Evolutionary conservation across 2,113 vertebrate species (phyloP), one percentile per base, ranked within the genome.

Genomic region (Paramisgurnus dabryanus): DNA sequence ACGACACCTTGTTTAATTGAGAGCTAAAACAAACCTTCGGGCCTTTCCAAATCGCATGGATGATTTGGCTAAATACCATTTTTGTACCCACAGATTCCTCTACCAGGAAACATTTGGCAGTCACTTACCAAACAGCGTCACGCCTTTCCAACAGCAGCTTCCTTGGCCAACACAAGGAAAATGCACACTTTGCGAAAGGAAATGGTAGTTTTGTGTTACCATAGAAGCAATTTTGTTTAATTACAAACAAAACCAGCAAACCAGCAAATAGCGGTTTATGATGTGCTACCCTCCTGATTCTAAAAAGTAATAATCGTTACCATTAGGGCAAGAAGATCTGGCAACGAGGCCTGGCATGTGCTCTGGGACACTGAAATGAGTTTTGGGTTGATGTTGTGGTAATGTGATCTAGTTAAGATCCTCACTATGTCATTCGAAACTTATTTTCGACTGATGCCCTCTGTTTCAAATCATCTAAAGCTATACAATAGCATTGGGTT

Each of bases 221-320:
- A 83, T 80, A 53, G 83, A 47, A 75, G 49, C 71, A 11, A 12
- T 74, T 78, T 76, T 76, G 61, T 83, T 85, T 79, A 81, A 83
- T 71, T 73, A 78, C 75, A 85, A 83, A 85, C 75, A 85, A 67
- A 80, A 55, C 58, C 67, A 67, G 66, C 40, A 66, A 50, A 64
- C 65, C 17, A 27, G 67, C 75, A 60, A 80, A 80, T 60, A 34
- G 22, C 67, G 53, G 22, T 76, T 83, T 85, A 80, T 71, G 55
- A 79, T 81, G 68, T 40, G 47, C 67, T 50, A 70, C 71, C 76
- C 66, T 47, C 65, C 69, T 67, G 67, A 58, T 63, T 68, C 74
- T 4, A 17, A 57, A 55, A 64, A 53, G 71, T 47, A 77, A 75
- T 70, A 70, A 83, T 61, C 22, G 58, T 68, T 69, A 11, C 72